Conservation (phyloP, 2,113 vertebrate genomes). For the Pygoscelis adeliae region DNA sequence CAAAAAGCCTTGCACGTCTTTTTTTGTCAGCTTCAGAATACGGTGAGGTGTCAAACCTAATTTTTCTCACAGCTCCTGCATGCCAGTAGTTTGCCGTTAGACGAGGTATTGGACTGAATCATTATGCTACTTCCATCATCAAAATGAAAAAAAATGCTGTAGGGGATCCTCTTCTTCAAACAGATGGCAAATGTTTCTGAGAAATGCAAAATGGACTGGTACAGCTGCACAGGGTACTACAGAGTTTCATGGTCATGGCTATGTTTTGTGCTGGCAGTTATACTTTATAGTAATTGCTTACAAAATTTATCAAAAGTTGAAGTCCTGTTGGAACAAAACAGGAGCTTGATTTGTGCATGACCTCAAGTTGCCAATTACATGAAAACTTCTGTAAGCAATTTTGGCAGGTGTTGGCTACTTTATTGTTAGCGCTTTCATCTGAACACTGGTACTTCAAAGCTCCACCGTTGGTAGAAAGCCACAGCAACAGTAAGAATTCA, state of each 20-base stretch:
- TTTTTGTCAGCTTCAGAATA: not conserved
- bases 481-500: not conserved
- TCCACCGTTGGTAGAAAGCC: not conserved
- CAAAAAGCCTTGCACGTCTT: not conserved
- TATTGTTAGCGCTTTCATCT: fast-evolving
- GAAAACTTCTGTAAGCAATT: not conserved
- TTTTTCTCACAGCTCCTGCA: not conserved
- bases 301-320: not conserved
- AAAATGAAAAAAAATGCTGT: not conserved
- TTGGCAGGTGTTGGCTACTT: not conserved
- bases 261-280: not conserved
- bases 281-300: not conserved
- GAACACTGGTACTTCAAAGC: fast-evolving
- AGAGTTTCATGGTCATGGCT: not conserved
- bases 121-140: not conserved
- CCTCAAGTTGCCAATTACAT: not conserved
- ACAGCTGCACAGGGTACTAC: not conserved
- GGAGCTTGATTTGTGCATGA: not conserved
- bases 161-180: not conserved
- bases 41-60: not conserved
- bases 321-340: not conserved
- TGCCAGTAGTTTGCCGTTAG: not conserved
- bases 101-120: not conserved
- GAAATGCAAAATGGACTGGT: not conserved
- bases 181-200: not conserved